A percentile compares a stretch with the other conserved stretches of the same genome.
Evolutionary conservation across 2,797 vertebrate species (phyloP).

Genomic region (Brotula barbata): DNA sequence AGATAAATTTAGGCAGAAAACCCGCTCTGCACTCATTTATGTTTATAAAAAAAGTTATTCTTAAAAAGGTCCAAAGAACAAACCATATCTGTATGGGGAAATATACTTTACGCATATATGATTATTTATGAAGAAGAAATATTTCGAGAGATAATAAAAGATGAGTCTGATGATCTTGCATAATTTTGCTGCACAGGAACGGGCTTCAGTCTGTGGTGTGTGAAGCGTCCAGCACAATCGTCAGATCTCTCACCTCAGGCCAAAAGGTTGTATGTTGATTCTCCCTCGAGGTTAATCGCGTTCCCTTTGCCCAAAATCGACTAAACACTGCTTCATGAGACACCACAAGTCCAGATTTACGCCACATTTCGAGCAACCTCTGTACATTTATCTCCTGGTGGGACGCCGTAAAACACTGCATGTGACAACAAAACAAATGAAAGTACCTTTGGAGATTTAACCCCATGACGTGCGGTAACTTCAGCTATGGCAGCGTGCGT

Average conservation of each 20-base stretch:
- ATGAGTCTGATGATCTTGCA: neutral
- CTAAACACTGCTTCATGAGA: slow-evolving; percentile 30
- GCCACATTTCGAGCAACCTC: slow-evolving; percentile 5
- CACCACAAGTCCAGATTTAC: slow-evolving; percentile 18
- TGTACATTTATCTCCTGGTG: slow-evolving; percentile 3
- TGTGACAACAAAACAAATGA: neutral
- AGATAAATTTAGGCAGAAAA: neutral
- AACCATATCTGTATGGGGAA: neutral
- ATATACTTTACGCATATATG: neutral
- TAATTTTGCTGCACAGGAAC: neutral
- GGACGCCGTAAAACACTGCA: neutral
- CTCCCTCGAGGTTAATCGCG: slow-evolving; percentile 38
- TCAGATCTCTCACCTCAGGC: slow-evolving; percentile 39
- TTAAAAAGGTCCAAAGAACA: slow-evolving; percentile 1
- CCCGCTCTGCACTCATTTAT: neutral
- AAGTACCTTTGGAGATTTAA: no score
- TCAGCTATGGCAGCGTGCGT: neutral
- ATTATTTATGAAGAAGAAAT: neutral
- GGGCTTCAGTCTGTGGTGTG: slow-evolving; percentile 1
- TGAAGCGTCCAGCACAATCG: slow-evolving; percentile 13
- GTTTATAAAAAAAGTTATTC: neutral
- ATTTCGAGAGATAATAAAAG: neutral
- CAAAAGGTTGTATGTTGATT: slow-evolving; percentile 25
- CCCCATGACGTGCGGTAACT: neutral
- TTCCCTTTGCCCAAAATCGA: slow-evolving; percentile 24